Evolutionary conservation across 1,140 invertebrate genomes (phyloP).

Genomic region (Hycleus cichorii): DNA sequence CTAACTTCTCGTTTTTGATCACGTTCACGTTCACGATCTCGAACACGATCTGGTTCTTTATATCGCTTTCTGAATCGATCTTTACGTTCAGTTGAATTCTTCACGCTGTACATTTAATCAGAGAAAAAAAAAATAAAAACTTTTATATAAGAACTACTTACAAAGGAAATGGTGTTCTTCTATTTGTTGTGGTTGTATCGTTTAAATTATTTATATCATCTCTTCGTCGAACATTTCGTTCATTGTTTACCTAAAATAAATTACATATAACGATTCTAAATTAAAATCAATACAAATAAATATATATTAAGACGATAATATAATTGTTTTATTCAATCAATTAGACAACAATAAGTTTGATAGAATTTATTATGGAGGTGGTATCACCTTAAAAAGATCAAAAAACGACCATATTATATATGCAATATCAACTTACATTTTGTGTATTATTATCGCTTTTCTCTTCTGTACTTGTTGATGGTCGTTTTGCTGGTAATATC

Average conservation of each 20-base stretch:
- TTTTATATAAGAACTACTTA: constrained; percentile 18
- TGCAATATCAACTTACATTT: constrained; percentile 30
- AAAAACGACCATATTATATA: constrained; percentile 14
- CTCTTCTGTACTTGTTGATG: constrained; percentile 33
- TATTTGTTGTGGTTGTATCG: constrained; percentile 24
- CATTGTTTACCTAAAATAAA: constrained; percentile 23
- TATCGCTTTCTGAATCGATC: constrained; percentile 35
- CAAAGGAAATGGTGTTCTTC: constrained; percentile 33
- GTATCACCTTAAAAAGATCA: constrained; percentile 18
- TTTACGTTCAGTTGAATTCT: constrained; percentile 29
- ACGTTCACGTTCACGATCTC: constrained; percentile 32
- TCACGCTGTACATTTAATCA: constrained; percentile 1
- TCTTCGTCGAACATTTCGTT: constrained; percentile 29
- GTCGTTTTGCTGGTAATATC: constrained; percentile 37
- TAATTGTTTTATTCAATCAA: constrained; percentile 8
- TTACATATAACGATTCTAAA: neutral
- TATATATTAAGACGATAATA: constrained; percentile 10
- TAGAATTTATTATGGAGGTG: constrained; percentile 15
- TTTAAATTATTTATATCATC: constrained; percentile 31
- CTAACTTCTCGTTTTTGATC: constrained; percentile 30
- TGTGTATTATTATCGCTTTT: constrained; percentile 29
- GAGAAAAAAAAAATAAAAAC: neutral
- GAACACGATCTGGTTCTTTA: constrained; percentile 31
- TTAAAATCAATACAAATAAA: constrained; percentile 1
- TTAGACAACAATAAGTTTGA: constrained; percentile 13